phyloP scores from a whole-genome alignment of 2,113 vertebrate genomes.

The Pseudopodoces humilis region DNA sequence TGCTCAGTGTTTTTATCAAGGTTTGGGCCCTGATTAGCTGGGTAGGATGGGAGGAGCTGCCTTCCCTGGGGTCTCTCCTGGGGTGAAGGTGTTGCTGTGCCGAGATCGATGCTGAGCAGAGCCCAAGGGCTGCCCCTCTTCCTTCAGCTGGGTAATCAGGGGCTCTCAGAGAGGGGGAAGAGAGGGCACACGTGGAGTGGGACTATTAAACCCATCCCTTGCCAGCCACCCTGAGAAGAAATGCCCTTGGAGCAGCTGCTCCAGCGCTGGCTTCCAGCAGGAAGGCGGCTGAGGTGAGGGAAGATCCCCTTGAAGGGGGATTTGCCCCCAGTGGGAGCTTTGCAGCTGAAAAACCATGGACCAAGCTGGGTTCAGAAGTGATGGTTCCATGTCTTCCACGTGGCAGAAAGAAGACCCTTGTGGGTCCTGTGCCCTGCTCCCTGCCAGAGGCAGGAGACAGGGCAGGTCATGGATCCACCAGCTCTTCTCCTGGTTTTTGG shows the following conservation, averaged over 20 bases:
- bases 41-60: background rate
- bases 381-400: fast-evolving
- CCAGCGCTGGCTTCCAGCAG: background rate
- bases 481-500: background rate
- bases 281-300: background rate
- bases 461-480: background rate
- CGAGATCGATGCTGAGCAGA: background rate
- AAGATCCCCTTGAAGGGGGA: background rate
- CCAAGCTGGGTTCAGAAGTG: background rate
- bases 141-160: constrained; percentile 24
- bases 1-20: background rate
- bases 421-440: background rate
- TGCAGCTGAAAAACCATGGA: background rate
- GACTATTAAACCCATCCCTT: constrained; percentile 44
- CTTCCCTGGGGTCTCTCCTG: background rate
- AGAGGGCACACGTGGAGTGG: constrained; percentile 24
- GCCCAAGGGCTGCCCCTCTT: background rate
- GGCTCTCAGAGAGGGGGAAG: background rate
- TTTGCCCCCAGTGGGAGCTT: fast-evolving
- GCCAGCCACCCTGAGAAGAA: constrained; percentile 35
- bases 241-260: constrained; percentile 34
- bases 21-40: background rate
- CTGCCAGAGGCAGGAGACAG: background rate
- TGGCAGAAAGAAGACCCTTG: fast-evolving
- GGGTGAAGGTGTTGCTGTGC: background rate